Percentiles rank a stretch among this genome's conserved stretches.
Evolutionary conservation across 2,797 vertebrate genomes (phyloP).

Genomic region (Aulostomus chinensis): DNA sequence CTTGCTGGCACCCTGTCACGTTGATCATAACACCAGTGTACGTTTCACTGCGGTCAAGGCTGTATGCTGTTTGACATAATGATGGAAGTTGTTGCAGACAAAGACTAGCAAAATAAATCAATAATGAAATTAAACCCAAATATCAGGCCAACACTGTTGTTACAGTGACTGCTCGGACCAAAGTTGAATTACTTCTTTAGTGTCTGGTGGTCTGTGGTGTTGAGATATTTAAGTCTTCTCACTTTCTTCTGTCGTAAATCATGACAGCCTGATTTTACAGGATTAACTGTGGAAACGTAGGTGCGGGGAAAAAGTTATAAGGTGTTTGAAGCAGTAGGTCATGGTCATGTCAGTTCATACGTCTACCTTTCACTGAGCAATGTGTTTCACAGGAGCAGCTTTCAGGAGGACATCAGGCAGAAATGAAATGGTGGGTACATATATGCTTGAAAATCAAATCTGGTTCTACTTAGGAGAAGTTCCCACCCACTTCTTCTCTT

Average conservation of each 20-base stretch:
- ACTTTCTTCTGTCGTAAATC: slow-evolving; percentile 49
- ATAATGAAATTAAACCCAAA: background rate
- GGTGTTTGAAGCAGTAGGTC: slow-evolving; percentile 58
- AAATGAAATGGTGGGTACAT: slow-evolving; percentile 47
- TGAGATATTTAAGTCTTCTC: slow-evolving; percentile 59
- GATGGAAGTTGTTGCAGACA: no score
- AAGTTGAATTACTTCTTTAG: slow-evolving; percentile 31
- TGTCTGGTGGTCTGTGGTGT: slow-evolving; percentile 52
- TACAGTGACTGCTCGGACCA: background rate
- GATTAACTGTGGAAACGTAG: slow-evolving; percentile 57
- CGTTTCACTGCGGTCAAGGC: no score
- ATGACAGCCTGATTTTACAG: slow-evolving; percentile 52
- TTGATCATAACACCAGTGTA: no score
- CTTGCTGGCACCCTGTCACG: no score
- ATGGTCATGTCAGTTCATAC: slow-evolving; percentile 44
- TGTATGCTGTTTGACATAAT: no score
- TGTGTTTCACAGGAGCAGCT: slow-evolving; percentile 55
- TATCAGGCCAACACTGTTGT: background rate
- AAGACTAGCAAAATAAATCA: background rate
- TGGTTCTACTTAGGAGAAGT: slow-evolving; percentile 72
- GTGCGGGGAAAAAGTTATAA: slow-evolving; percentile 49
- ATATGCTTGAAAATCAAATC: slow-evolving; percentile 64
- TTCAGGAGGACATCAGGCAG: slow-evolving; percentile 49
- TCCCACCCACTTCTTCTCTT: slow-evolving; percentile 64
- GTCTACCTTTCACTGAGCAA: slow-evolving; percentile 49